Evolutionary conservation across 2,888 invertebrate species (phyloP), one percentile per base, ranked within the genome.

Genomic region (Spialia ferax): DNA sequence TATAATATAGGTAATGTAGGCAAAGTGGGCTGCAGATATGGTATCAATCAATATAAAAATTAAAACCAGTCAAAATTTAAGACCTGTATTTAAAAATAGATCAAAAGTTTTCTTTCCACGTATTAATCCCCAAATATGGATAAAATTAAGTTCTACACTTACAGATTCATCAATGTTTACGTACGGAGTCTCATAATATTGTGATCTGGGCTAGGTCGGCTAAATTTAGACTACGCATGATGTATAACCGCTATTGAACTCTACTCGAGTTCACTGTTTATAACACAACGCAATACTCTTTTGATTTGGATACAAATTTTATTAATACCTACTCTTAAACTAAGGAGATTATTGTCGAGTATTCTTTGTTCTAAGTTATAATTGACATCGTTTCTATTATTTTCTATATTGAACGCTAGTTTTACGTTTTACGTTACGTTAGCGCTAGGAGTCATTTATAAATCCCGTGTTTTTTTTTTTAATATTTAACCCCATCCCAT

Each of bases 121-220:
- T 32, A 29, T 29, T 29, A 29, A 7, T 29, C n/a, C n/a, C n/a
- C n/a, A 26, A 26, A 32, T 11, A 32, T 32, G 10, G 10, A 35
- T 35, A 8, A 35, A 1, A 35, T 35, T 38, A 38, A n/a, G n/a
- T 38, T n/a, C 13, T 38, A 38, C n/a, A n/a, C 13, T 38, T 15
- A 7, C n/a, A 1, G n/a, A n/a, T 38, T 42, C 8, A 42, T 18
- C 42, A 42, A 42, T 45, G 45, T 45, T 45, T 20, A 45, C 18
- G 10, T 45, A 20, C 10, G 10, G 10, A 52, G 13, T 7, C 15
- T 50, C 11, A 50, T 3, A n/a, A n/a, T 23, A 22, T 7, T 55
- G 54, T 55, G 45, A 20, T 55, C n/a, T 29, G 54, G 54, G 54
- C 23, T 29, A 55, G 29, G 54, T 55, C 54, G 54, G 23, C 55